Evolutionary conservation across 2,113 vertebrate species (phyloP), one percentile per base, ranked within the genome.

Genomic region (Odocoileus hemionus): DNA sequence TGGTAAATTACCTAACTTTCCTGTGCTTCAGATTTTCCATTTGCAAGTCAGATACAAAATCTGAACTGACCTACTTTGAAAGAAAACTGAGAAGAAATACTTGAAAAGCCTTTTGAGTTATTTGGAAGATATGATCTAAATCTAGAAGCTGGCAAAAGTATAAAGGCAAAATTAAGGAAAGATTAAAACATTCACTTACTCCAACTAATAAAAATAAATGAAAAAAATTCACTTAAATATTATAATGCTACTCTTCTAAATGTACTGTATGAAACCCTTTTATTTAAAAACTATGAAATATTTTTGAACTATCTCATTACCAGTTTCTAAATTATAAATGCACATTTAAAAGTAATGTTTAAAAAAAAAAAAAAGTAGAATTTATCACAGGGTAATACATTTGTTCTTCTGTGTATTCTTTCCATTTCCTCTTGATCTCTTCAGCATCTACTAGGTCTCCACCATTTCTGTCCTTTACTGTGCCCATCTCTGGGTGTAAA

Each of bases 21-120:
- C 94, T 86, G 76, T 21, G 50, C 58, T 96, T 98, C 90, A 97
- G 36, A 96, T 92, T 98, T 97, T 97, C 97, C 97, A 96, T 85
- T 58, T 97, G 90, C 76, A 97, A 95, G n/a, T 95, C 17, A 97
- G 97, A 96, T 96, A 97, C 86, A 97, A 96, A 95, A 94, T 93
- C 93, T 97, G 95, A 97, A 95, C 57, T 96, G 92, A 96, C 80
- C 96, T 96, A 97, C 36, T 98, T 93, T 97, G 47, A 94, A 92
- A 92, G 94, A 94, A 95, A 97, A 90, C 16, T 83, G 50, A 92
- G 60, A 96, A 97, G 86, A 96, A 88, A 91, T 60, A 83, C n/a
- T 14, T 91, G 64, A 91, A 95, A 97, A 96, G 54, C 16, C 21
- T 86, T 89, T 28, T 54, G 39, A 90, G 23, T 92, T 96, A 94